These are phyloP conservation scores for Hyperoodon ampullatus DNA, from an alignment of 2,113 vertebrate genomes.

Conservation along the genomic window DNA sequence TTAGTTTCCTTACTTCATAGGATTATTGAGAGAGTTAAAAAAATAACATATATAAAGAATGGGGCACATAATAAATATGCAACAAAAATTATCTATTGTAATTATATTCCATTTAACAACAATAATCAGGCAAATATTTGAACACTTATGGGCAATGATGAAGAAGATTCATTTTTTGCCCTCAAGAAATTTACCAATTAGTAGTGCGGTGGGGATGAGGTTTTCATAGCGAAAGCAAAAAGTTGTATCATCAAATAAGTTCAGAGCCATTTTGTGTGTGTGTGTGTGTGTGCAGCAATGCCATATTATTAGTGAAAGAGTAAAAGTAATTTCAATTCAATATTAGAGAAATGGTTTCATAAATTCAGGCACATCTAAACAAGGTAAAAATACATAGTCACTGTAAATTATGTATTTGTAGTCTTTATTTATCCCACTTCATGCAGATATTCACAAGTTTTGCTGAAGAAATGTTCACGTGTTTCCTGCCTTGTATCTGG, in stretches of 20 bases:
- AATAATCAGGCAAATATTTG: neutral
- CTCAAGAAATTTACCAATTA: conserved; percentile 1
- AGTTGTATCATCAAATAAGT: neutral
- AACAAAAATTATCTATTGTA: neutral
- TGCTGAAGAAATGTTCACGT: neutral
- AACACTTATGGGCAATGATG: neutral
- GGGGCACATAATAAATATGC: neutral
- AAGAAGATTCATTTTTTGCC: conserved; percentile 2
- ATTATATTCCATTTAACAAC: conserved; percentile 38
- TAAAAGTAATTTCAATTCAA: neutral
- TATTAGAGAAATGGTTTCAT: neutral
- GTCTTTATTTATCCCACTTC: neutral
- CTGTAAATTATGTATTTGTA: neutral
- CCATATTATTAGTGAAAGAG: neutral
- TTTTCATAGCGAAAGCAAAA: neutral
- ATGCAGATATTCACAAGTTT: neutral
- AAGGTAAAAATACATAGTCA: neutral
- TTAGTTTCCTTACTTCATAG: neutral
- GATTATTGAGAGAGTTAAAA: conserved; percentile 28
- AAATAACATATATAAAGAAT: neutral
- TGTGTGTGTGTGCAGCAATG: neutral
- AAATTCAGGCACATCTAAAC: neutral
- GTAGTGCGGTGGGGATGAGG: neutral
- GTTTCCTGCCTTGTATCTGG: neutral
- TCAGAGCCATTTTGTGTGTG: neutral